Conservation (phyloP, 2,113 vertebrate species). For the Cygnus atratus region DNA sequence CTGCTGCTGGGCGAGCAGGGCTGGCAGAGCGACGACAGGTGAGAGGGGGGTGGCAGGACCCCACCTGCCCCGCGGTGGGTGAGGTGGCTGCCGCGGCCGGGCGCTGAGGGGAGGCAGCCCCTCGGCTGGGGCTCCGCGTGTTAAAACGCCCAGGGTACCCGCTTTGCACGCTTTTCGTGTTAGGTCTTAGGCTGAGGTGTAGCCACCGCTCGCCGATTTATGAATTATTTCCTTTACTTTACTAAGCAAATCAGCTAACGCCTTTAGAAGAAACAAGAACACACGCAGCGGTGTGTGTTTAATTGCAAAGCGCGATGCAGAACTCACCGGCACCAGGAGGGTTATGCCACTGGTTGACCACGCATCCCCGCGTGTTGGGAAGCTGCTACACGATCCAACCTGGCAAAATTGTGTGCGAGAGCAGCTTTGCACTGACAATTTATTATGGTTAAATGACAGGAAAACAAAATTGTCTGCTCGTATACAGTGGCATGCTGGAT, state of each 20-base stretch:
- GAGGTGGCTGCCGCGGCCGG: too few relatives aligned
- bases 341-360: neutral
- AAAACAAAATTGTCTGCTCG: neutral
- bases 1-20: conserved; percentile 91
- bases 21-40: conserved; percentile 94
- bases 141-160: accelerated
- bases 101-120: too few relatives aligned
- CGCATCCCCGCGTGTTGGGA: neutral
- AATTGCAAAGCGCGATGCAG: neutral
- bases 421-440: neutral
- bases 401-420: neutral
- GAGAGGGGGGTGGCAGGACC: neutral
- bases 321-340: neutral
- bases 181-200: neutral
- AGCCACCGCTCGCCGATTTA: neutral
- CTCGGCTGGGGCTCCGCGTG: neutral
- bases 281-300: neutral
- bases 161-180: neutral
- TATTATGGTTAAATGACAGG: neutral
- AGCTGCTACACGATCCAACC: neutral
- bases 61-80: too few relatives aligned
- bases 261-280: neutral
- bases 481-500: neutral
- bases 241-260: neutral
- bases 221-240: neutral